Conservation (phyloP, 2,797 vertebrate genomes). For the Aeoliscus strigatus region DNA sequence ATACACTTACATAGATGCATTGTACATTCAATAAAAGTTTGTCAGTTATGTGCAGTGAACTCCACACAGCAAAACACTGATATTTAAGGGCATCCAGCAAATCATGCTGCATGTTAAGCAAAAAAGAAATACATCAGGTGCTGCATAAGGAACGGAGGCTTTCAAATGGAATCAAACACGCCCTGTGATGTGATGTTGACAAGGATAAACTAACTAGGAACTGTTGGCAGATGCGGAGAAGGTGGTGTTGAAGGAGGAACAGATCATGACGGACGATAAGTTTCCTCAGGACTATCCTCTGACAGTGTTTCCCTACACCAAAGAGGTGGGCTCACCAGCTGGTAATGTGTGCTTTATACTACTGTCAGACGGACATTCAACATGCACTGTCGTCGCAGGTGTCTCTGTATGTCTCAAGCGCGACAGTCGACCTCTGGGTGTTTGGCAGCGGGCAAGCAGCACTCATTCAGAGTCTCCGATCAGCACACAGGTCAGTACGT, state of each 20-base stretch:
- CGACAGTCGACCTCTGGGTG: slow-evolving; percentile 36
- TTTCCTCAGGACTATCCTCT: slow-evolving; percentile 36
- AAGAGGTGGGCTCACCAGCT: slow-evolving; percentile 38
- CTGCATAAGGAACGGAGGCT: too few species aligned
- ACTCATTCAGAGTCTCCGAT: slow-evolving; percentile 28
- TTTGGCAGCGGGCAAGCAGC: slow-evolving; percentile 10
- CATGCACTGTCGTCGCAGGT: slow-evolving; percentile 40
- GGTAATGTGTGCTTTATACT: not conserved
- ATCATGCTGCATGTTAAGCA: too few species aligned
- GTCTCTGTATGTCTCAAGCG: slow-evolving; percentile 29
- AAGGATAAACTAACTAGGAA: not conserved
- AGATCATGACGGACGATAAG: slow-evolving; percentile 39
- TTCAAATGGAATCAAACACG: not conserved
- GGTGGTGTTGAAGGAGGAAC: slow-evolving; percentile 30
- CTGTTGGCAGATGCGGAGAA: slow-evolving; percentile 54
- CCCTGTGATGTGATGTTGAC: slow-evolving; percentile 2
- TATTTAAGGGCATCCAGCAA: too few species aligned
- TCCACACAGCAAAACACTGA: too few species aligned
- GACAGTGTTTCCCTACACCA: slow-evolving; percentile 54
- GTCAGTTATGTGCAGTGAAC: too few species aligned
- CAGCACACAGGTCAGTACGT: slow-evolving; percentile 39
- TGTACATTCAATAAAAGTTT: too few species aligned
- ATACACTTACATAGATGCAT: too few species aligned
- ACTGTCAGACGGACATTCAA: not conserved
- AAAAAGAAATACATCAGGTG: too few species aligned